These are phyloP conservation scores for Meriones psammophilus DNA, from an alignment of 2,797 vertebrate genomes.

Conservation along the genomic window DNA sequence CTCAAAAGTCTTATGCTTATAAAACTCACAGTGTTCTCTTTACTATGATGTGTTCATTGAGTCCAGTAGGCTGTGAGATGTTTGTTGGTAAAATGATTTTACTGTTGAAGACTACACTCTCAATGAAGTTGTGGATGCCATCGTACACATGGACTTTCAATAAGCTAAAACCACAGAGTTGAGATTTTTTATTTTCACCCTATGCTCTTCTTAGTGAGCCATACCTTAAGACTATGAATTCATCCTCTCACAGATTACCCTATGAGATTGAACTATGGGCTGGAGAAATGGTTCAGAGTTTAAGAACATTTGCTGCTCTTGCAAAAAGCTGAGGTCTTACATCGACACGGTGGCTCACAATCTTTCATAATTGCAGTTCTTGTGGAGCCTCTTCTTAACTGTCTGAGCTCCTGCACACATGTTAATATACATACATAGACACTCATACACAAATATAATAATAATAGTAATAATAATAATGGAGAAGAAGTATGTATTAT, in stretches of 20 bases:
- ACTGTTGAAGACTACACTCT: neutral
- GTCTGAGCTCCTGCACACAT: neutral
- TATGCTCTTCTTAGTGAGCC: neutral
- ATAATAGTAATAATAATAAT: neutral
- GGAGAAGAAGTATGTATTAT: neutral
- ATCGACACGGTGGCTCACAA: no score
- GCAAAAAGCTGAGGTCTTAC: neutral
- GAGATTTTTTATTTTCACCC: neutral
- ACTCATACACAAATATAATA: neutral
- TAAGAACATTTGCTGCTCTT: neutral
- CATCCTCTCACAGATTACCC: neutral
- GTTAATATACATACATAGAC: neutral
- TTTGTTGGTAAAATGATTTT: conserved; percentile 16
- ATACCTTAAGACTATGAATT: neutral
- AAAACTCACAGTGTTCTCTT: neutral
- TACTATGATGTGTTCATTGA: neutral
- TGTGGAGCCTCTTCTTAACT: no score
- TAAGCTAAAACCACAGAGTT: neutral
- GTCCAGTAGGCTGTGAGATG: neutral
- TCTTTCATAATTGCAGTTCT: neutral
- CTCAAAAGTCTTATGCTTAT: neutral
- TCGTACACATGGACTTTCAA: neutral
- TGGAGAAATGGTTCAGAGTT: neutral
- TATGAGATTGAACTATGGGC: neutral
- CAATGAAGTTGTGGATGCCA: conserved; percentile 27